A percentile compares a stretch with the other conserved stretches of the same genome.
These are phyloP conservation scores for Arenaria interpres DNA, from an alignment of 2,113 vertebrate species.

Conservation along the genomic window DNA sequence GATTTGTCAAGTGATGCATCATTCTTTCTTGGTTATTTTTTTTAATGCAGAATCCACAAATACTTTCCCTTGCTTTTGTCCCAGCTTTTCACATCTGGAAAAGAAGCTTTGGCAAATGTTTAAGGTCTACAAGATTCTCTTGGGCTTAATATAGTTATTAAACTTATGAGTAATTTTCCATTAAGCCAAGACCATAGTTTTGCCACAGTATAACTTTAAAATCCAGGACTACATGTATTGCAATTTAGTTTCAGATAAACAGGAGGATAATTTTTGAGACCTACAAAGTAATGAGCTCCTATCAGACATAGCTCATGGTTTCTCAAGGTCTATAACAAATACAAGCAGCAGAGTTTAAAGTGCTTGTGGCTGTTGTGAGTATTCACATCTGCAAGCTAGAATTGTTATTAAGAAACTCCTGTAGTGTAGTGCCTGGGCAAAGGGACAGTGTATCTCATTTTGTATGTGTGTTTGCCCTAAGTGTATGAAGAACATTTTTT, in stretches of 20 bases:
- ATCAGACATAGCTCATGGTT: neutral
- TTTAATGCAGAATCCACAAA: neutral
- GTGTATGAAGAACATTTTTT: neutral
- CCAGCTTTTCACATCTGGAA: constrained; percentile 35
- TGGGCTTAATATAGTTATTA: constrained; percentile 53
- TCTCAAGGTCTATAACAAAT: neutral
- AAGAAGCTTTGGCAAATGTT: constrained; percentile 36
- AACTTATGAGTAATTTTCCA: constrained; percentile 48
- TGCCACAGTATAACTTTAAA: neutral
- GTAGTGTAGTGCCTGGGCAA: neutral
- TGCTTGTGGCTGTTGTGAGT: neutral
- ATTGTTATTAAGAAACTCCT: neutral
- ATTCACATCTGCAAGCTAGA: neutral
- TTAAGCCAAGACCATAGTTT: neutral
- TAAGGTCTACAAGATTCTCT: constrained; percentile 12
- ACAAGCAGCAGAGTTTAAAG: neutral
- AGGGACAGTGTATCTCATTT: neutral
- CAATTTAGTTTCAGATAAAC: neutral
- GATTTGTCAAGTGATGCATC: constrained; percentile 1
- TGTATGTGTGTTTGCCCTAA: neutral
- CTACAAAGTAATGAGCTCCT: neutral
- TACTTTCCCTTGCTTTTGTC: constrained; percentile 13
- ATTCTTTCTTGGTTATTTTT: neutral
- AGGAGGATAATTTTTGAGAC: neutral
- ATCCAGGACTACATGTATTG: neutral